Evolutionary conservation across 2,888 invertebrate species (phyloP).

Genomic region (Craniophora ligustri): DNA sequence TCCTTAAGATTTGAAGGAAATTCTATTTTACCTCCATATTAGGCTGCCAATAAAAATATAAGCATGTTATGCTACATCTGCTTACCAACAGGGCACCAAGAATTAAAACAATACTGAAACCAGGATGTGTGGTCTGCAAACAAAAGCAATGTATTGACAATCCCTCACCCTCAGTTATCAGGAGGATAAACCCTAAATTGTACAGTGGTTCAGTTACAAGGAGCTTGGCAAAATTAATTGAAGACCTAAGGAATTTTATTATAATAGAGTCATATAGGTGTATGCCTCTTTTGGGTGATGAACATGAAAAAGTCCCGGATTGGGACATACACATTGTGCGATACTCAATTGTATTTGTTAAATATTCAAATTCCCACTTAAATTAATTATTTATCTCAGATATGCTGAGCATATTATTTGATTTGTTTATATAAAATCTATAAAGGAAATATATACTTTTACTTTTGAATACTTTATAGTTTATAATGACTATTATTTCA

Average conservation of each 20-base stretch:
- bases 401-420: background rate
- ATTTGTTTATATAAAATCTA: background rate
- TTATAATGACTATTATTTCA: too few species aligned
- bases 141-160: slow-evolving; percentile 54
- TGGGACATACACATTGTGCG: slow-evolving; percentile 78
- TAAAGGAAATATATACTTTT: background rate
- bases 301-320: slow-evolving; percentile 68
- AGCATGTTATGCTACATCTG: slow-evolving; percentile 72
- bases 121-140: slow-evolving; percentile 56
- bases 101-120: slow-evolving; percentile 49
- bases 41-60: slow-evolving; percentile 74
- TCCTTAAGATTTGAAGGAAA: too few species aligned
- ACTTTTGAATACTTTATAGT: background rate
- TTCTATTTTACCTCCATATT: slow-evolving; percentile 72
- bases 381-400: background rate
- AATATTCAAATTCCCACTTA: slow-evolving; percentile 5
- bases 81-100: slow-evolving; percentile 63
- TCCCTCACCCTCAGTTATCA: slow-evolving; percentile 7
- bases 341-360: slow-evolving; percentile 69
- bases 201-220: slow-evolving; percentile 63
- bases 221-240: slow-evolving; percentile 60
- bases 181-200: slow-evolving; percentile 2
- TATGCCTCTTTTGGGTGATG: slow-evolving; percentile 80
- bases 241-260: slow-evolving; percentile 61
- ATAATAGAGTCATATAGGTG: slow-evolving; percentile 76